Percentiles rank a stretch among this genome's conserved stretches.
phyloP scores from a whole-genome alignment of 2,113 vertebrate genomes.

The Xenopus laevis region DNA sequence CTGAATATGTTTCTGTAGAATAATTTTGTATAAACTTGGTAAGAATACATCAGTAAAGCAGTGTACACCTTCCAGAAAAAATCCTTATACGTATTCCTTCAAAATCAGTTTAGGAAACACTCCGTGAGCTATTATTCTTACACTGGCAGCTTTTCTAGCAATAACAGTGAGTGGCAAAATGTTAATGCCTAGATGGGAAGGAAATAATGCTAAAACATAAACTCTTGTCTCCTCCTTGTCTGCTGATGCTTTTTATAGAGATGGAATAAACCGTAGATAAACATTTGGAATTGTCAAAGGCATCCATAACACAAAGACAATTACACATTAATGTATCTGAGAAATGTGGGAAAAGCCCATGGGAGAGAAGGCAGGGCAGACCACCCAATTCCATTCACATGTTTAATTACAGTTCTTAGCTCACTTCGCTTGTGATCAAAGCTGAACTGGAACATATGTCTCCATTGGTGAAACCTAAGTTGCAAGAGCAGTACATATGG shows the following conservation, averaged over 20 bases:
- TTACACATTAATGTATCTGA: constrained; percentile 42
- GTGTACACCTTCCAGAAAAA: too few species aligned
- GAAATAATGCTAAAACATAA: neutral
- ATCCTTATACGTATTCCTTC: too few species aligned
- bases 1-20: too few species aligned
- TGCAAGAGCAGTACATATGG: constrained; percentile 41
- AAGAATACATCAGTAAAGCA: too few species aligned
- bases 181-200: neutral
- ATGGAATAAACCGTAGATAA: constrained; percentile 17
- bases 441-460: constrained; percentile 42
- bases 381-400: constrained; percentile 44
- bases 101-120: too few species aligned
- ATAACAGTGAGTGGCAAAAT: too few species aligned
- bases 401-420: constrained; percentile 44
- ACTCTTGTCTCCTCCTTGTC: constrained; percentile 28
- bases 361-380: constrained; percentile 34
- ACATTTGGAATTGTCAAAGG: constrained; percentile 34
- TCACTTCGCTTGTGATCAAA: constrained; percentile 45
- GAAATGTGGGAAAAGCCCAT: constrained; percentile 43
- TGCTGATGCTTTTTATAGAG: constrained; percentile 8
- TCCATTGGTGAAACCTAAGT: constrained; percentile 41
- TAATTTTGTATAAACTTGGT: too few species aligned
- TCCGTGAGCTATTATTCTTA: too few species aligned
- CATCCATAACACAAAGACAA: constrained; percentile 40
- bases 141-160: too few species aligned